Evolutionary conservation across 1,140 invertebrate species (phyloP), one percentile per base, ranked within the genome.

Genomic region (Cylas formicarius): DNA sequence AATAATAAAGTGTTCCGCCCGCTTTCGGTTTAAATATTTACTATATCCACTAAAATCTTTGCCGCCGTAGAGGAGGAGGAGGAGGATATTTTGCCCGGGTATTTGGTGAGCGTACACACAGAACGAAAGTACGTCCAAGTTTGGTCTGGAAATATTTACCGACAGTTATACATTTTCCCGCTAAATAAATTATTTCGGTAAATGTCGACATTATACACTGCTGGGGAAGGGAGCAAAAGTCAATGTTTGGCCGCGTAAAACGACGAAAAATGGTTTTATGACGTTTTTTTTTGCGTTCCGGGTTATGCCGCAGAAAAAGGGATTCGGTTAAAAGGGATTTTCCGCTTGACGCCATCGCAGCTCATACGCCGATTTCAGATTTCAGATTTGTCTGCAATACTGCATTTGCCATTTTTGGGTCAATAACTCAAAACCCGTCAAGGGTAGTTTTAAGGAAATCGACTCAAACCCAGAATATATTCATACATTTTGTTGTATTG

Each of bases 161-260:
- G 62, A 64, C 62, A 64, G 62, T 64, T 62, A 64, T 64, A 64
- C 62, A 64, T 64, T 64, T 62, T 64, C 62, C 58, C 62, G 62
- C 60, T 64, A 64, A 64, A 64, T 64, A 64, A 64, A 64, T 64
- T 62, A 64, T 64, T 64, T 62, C 60, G 57, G 62, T 64, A 64
- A 64, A 62, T 62, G 61, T 60, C 59, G 58, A 57, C 52, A 50
- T 60, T 59, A 56, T 53, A 53, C 53, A 53, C 49, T 50, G 29
- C 27, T n/a, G n/a, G 54, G 52, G 52, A 53, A 61, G 58, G 55
- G 59, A 60, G 56, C 58, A 53, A 60, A 62, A 62, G 62, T 61
- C 58, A 64, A 64, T 64, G 62, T 64, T 64, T 62, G 56, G 56
- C 26, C 24, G 35, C 19, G 14, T 18, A 22, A 29, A 40, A 46